These are phyloP conservation scores for Cinclus mexicanus DNA, from an alignment of 2,113 vertebrate species.

Conservation along the genomic window DNA sequence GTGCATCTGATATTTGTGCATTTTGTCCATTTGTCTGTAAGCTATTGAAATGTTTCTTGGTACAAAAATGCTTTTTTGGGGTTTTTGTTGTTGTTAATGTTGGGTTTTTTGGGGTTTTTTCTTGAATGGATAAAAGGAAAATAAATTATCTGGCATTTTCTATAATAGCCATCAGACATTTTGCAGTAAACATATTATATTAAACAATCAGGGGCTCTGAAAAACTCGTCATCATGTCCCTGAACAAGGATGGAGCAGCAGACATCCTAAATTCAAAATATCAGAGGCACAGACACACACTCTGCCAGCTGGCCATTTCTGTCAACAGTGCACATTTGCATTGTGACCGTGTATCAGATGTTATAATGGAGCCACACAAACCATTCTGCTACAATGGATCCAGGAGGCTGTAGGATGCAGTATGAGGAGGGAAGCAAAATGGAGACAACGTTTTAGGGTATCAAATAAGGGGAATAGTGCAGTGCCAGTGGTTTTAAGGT, in stretches of 20 bases:
- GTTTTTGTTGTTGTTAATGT: not conserved
- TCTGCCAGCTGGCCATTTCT: slow-evolving; percentile 35
- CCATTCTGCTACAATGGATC: fast-evolving
- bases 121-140: not conserved
- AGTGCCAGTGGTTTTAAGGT: not conserved
- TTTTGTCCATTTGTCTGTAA: slow-evolving; percentile 10
- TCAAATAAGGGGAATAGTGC: not conserved
- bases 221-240: not conserved
- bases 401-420: not conserved
- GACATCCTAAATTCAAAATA: slow-evolving; percentile 9
- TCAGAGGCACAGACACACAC: not conserved
- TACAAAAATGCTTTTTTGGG: not conserved
- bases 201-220: not conserved
- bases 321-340: not conserved
- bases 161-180: slow-evolving; percentile 38
- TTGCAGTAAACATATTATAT: not conserved
- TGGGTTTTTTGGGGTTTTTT: not conserved
- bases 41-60: not conserved
- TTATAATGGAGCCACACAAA: not conserved
- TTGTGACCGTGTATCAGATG: not conserved
- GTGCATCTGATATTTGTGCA: slow-evolving; percentile 25
- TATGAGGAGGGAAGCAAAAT: not conserved
- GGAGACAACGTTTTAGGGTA: fast-evolving
- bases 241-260: not conserved
- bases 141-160: slow-evolving; percentile 43